phyloP scores from a whole-genome alignment of 2,888 invertebrate species.

The Poecilobothrus nobilitatus region DNA sequence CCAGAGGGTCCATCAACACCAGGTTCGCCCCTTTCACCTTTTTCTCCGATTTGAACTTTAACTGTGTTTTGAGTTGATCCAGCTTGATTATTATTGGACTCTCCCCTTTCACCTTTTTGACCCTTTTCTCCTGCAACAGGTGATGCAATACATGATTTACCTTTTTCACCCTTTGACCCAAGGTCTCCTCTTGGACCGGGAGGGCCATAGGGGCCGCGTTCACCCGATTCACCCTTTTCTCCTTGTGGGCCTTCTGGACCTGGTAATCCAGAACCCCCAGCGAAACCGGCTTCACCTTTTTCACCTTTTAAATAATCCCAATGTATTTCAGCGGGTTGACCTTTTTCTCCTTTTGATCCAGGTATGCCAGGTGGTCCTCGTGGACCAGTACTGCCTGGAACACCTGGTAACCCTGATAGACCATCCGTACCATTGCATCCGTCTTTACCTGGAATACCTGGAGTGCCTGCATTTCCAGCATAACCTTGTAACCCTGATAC shows the following conservation, averaged over 20 bases:
- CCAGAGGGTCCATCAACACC: slow-evolving; percentile 56
- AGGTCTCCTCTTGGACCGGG: slow-evolving; percentile 67
- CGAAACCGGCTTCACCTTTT: slow-evolving; percentile 65
- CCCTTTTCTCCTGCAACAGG: slow-evolving; percentile 49
- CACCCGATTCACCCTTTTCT: slow-evolving; percentile 65
- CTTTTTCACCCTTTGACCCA: slow-evolving; percentile 63
- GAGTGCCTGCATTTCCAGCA: slow-evolving; percentile 48
- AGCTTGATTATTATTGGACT: slow-evolving; percentile 27
- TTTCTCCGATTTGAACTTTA: slow-evolving; percentile 38
- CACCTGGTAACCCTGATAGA: slow-evolving; percentile 60
- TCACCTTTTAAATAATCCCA: slow-evolving; percentile 63
- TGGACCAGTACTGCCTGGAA: slow-evolving; percentile 63
- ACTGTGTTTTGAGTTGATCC: slow-evolving; percentile 22
- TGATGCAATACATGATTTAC: slow-evolving; percentile 48
- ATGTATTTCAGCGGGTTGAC: slow-evolving; percentile 58
- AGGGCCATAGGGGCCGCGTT: slow-evolving; percentile 36
- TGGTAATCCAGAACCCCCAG: slow-evolving; percentile 36
- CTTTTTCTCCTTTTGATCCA: slow-evolving; percentile 59
- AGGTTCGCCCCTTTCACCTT: slow-evolving; percentile 48
- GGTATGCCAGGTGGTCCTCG: slow-evolving; percentile 54
- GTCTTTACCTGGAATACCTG: slow-evolving; percentile 81
- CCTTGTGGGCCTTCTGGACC: slow-evolving; percentile 47
- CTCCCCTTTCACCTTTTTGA: slow-evolving; percentile 56
- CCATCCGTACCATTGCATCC: slow-evolving; percentile 97
- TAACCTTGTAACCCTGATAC: slow-evolving; percentile 45